These are phyloP conservation scores for Eilema caniola DNA, from an alignment of 2,888 invertebrate species.

Conservation along the genomic window DNA sequence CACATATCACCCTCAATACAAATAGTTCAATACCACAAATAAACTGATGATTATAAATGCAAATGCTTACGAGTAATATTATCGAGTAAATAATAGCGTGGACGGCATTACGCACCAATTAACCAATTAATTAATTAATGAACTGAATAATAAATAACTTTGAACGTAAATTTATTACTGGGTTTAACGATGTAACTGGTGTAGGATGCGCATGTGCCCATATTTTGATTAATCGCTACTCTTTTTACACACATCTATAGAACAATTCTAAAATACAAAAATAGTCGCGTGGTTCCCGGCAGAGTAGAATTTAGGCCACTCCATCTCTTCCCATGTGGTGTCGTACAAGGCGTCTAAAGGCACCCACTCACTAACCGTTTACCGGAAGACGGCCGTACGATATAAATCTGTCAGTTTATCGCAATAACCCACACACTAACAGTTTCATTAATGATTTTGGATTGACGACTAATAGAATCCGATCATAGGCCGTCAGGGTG, in stretches of 20 bases:
- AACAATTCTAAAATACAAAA: too few species aligned
- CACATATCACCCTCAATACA: neutral
- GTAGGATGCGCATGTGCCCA: slow-evolving; percentile 6
- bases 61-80: slow-evolving; percentile 22
- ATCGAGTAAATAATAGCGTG: slow-evolving; percentile 42
- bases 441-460: too few species aligned
- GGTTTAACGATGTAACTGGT: slow-evolving; percentile 16
- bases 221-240: slow-evolving; percentile 25
- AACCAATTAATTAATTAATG: slow-evolving; percentile 61
- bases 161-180: slow-evolving; percentile 49
- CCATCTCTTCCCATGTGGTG: too few species aligned
- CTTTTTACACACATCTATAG: neutral
- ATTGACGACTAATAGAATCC: too few species aligned
- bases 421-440: too few species aligned
- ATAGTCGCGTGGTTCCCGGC: too few species aligned
- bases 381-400: too few species aligned
- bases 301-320: too few species aligned
- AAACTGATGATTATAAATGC: slow-evolving; percentile 17
- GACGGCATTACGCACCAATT: slow-evolving; percentile 58
- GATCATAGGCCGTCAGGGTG: too few species aligned
- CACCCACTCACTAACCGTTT: too few species aligned
- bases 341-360: too few species aligned
- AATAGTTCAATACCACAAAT: neutral
- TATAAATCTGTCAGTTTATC: too few species aligned
- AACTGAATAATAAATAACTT: slow-evolving; percentile 46